Percentiles rank a stretch among this genome's conserved stretches.
Conservation (phyloP, 2,888 invertebrate species). For the Drosophila quinaria region DNA sequence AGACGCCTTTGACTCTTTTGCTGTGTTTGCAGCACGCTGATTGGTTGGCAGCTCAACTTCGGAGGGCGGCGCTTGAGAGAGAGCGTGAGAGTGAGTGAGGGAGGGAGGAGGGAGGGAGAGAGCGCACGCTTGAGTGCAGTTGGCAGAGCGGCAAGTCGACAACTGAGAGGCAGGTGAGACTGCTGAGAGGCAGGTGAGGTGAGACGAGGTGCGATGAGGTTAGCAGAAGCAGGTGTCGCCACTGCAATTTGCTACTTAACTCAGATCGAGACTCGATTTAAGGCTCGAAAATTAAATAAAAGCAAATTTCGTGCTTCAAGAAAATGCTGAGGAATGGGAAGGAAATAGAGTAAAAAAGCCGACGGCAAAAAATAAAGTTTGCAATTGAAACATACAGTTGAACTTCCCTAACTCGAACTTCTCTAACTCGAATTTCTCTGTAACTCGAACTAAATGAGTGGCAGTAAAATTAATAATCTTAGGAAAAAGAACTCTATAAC, state of each 20-base stretch:
- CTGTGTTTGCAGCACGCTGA: slow-evolving; percentile 39
- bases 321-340: not conserved
- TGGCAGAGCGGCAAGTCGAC: not conserved
- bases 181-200: slow-evolving; percentile 12
- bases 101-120: slow-evolving; percentile 2
- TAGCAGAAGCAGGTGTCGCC: slow-evolving; percentile 65
- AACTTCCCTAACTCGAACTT: too few relatives aligned
- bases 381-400: not conserved
- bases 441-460: too few relatives aligned
- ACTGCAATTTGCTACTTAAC: slow-evolving; percentile 62
- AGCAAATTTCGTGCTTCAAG: slow-evolving; percentile 13
- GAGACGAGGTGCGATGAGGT: slow-evolving; percentile 13
- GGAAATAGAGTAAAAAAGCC: slow-evolving; percentile 8
- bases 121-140: slow-evolving; percentile 6
- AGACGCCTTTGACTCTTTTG: slow-evolving; percentile 2
- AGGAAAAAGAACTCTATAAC: too few relatives aligned
- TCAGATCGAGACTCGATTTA: slow-evolving; percentile 16
- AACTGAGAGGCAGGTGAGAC: slow-evolving; percentile 2
- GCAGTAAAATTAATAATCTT: too few relatives aligned
- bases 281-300: slow-evolving; percentile 42
- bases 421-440: too few relatives aligned
- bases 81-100: not conserved
- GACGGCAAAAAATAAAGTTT: slow-evolving; percentile 20
- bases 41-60: slow-evolving; percentile 28
- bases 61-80: slow-evolving; percentile 46